phyloP scores from a whole-genome alignment of 1,140 invertebrate genomes.

The Drosophila littoralis region DNA sequence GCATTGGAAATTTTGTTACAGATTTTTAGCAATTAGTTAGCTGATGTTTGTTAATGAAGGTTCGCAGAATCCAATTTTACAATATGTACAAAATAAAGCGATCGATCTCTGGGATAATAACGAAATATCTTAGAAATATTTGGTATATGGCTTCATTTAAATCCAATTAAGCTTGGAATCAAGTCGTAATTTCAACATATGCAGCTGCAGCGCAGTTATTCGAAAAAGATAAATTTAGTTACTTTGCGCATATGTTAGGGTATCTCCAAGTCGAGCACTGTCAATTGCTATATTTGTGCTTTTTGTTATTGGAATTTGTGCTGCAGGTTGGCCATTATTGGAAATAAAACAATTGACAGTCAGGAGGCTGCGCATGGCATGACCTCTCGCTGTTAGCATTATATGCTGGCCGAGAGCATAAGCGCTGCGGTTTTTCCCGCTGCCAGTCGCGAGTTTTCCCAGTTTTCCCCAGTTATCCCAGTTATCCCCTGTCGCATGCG shows the following conservation, averaged over 20 bases:
- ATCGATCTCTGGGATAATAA: too few relatives aligned
- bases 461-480: not conserved
- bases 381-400: slow-evolving; percentile 92
- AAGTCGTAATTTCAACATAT: too few relatives aligned
- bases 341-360: slow-evolving; percentile 91
- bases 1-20: too few relatives aligned
- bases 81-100: too few relatives aligned
- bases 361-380: slow-evolving; percentile 91
- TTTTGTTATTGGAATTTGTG: slow-evolving; percentile 10
- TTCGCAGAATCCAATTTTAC: too few relatives aligned
- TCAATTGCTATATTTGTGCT: not conserved
- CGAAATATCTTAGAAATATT: too few relatives aligned
- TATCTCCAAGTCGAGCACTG: not conserved
- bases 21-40: too few relatives aligned
- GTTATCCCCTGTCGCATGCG: slow-evolving; percentile 14
- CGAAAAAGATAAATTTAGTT: not conserved
- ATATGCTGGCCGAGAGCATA: slow-evolving; percentile 91
- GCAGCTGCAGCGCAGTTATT: too few relatives aligned
- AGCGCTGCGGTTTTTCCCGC: slow-evolving; percentile 85
- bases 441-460: not conserved
- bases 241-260: not conserved
- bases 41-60: too few relatives aligned
- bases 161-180: too few relatives aligned
- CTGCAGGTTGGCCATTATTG: slow-evolving; percentile 87
- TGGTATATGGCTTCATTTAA: too few relatives aligned